Conservation (phyloP, 2,888 invertebrate genomes). For the Shargacucullia verbasci region DNA sequence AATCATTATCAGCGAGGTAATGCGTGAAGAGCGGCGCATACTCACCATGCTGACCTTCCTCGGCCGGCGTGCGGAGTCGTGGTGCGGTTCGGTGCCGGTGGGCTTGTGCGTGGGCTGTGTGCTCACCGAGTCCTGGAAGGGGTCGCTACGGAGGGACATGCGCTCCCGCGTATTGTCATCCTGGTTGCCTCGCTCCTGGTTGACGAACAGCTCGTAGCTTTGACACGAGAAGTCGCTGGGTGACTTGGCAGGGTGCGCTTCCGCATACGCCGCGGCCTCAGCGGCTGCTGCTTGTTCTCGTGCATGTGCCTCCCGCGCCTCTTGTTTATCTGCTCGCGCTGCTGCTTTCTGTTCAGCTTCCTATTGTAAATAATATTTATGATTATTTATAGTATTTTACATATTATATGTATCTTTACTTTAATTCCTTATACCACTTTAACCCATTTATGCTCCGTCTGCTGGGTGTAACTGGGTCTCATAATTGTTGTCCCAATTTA, state of each 20-base stretch:
- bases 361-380: conserved; percentile 74
- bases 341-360: conserved; percentile 96
- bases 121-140: conserved; percentile 96
- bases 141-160: conserved; percentile 96
- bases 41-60: conserved; percentile 98
- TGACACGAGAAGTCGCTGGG: conserved; percentile 97
- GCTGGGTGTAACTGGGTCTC: no score
- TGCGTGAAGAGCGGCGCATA: conserved; percentile 79
- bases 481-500: no score
- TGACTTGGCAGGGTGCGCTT: conserved; percentile 93
- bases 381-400: no score
- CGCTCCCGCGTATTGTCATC: conserved; percentile 97
- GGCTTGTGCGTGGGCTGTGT: conserved; percentile 91
- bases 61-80: conserved; percentile 85
- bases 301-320: conserved; percentile 89
- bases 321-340: conserved; percentile 90
- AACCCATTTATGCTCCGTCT: no score
- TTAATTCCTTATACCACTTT: no score
- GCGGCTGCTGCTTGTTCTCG: conserved; percentile 91
- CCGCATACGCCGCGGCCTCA: conserved; percentile 90
- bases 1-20: conserved; percentile 80
- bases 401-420: no score
- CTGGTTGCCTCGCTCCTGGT: conserved; percentile 95
- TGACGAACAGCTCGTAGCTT: conserved; percentile 97
- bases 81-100: conserved; percentile 87